These are phyloP conservation scores for Cecropterus lyciades DNA, from an alignment of 1,140 invertebrate genomes.

Conservation along the genomic window DNA sequence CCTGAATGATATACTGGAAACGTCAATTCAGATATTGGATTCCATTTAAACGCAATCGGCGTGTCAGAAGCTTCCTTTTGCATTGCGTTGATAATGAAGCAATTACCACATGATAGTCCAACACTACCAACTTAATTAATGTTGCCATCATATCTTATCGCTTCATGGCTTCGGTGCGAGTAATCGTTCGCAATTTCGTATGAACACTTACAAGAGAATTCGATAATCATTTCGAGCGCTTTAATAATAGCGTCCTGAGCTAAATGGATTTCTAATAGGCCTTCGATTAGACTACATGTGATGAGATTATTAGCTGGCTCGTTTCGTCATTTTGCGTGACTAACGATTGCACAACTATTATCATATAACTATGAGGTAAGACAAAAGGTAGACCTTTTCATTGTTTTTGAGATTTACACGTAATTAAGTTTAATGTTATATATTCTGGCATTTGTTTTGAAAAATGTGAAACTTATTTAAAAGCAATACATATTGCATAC, in stretches of 20 bases:
- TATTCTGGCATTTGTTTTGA: too few species aligned
- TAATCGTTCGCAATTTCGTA: slow-evolving; percentile 16
- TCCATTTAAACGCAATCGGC: slow-evolving; percentile 29
- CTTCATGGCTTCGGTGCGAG: slow-evolving; percentile 11
- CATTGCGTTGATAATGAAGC: slow-evolving; percentile 29
- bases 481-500: too few species aligned
- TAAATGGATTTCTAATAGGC: slow-evolving; percentile 11
- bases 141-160: slow-evolving; percentile 29
- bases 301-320: neutral
- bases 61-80: slow-evolving; percentile 31
- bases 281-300: neutral
- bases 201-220: slow-evolving; percentile 8
- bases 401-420: too few species aligned
- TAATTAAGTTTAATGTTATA: too few species aligned
- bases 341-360: too few species aligned
- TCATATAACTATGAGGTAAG: too few species aligned
- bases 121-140: slow-evolving; percentile 27
- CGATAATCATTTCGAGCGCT: slow-evolving; percentile 1
- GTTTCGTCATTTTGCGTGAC: neutral
- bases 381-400: too few species aligned
- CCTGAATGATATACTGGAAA: slow-evolving; percentile 26
- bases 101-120: slow-evolving; percentile 27
- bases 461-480: too few species aligned
- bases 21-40: slow-evolving; percentile 35
- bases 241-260: neutral